Percentiles rank a stretch among this genome's conserved stretches.
These are phyloP conservation scores for Lates calcarifer DNA, from an alignment of 2,113 vertebrate species.

Conservation along the genomic window DNA sequence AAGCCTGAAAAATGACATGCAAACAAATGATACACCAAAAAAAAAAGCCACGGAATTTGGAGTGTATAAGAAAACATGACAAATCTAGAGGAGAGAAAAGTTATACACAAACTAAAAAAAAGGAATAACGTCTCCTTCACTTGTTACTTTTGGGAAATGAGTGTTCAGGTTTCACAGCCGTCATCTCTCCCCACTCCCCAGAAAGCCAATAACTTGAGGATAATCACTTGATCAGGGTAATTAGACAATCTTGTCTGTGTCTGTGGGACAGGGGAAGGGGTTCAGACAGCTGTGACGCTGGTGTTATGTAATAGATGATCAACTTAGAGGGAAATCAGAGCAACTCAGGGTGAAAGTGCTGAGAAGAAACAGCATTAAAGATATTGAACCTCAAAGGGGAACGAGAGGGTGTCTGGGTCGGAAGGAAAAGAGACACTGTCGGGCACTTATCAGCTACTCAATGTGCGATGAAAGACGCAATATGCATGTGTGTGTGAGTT, in stretches of 20 bases:
- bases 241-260: constrained; percentile 20
- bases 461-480: neutral
- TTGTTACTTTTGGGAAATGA: constrained; percentile 2
- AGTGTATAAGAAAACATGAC: neutral
- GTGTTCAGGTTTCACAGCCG: neutral
- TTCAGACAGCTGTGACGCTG: constrained; percentile 5
- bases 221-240: constrained; percentile 49
- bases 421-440: neutral
- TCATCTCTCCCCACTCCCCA: neutral
- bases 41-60: neutral
- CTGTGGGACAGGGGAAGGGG: neutral
- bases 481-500: no score
- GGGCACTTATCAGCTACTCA: neutral
- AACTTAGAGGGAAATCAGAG: constrained; percentile 33
- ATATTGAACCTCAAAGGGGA: constrained; percentile 16
- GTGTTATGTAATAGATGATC: constrained; percentile 42
- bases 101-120: neutral
- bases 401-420: neutral
- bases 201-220: constrained; percentile 29
- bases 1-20: neutral
- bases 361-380: constrained; percentile 18
- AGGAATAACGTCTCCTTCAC: neutral
- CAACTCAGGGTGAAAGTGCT: constrained; percentile 1
- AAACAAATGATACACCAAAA: neutral
- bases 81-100: neutral